Evolutionary conservation across 1,140 invertebrate genomes (phyloP).

Genomic region (Prorops nasuta): DNA sequence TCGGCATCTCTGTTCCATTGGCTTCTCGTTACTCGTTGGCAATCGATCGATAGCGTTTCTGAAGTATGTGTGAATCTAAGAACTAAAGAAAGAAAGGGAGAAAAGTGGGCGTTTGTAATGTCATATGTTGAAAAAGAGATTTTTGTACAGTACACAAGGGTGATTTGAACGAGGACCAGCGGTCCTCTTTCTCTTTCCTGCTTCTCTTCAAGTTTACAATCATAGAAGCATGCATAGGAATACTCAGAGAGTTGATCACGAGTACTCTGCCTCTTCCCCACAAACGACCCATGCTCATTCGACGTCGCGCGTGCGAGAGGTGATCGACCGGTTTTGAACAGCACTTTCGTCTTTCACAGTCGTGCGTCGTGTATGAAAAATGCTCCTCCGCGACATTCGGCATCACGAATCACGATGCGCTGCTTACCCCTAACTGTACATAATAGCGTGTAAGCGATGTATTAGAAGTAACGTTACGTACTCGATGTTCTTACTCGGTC

Average conservation of each 20-base stretch:
- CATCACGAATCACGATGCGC: background rate
- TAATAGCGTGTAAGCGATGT: constrained; percentile 30
- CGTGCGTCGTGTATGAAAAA: constrained; percentile 17
- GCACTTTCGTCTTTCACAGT: constrained; percentile 29
- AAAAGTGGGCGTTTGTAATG: background rate
- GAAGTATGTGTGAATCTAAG: background rate
- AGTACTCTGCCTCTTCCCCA: too few species aligned
- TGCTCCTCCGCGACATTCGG: constrained; percentile 9
- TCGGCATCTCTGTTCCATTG: background rate
- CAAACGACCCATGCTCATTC: too few species aligned
- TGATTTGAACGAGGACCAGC: background rate
- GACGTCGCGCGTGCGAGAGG: constrained; percentile 12
- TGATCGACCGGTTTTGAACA: constrained; percentile 31
- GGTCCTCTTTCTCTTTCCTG: too few species aligned
- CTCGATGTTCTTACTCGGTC: constrained; percentile 24
- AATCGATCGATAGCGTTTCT: background rate
- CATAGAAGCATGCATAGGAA: too few species aligned
- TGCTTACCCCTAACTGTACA: constrained; percentile 18
- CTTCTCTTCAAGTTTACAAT: too few species aligned
- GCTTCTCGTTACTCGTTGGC: background rate
- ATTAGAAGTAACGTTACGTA: constrained; percentile 22
- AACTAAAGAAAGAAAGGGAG: background rate
- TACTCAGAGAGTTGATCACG: too few species aligned
- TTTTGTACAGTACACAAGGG: constrained; percentile 21
- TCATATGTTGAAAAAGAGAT: constrained; percentile 9